phyloP scores from a whole-genome alignment of 2,888 invertebrate genomes.

The Plagiodera versicolora region DNA sequence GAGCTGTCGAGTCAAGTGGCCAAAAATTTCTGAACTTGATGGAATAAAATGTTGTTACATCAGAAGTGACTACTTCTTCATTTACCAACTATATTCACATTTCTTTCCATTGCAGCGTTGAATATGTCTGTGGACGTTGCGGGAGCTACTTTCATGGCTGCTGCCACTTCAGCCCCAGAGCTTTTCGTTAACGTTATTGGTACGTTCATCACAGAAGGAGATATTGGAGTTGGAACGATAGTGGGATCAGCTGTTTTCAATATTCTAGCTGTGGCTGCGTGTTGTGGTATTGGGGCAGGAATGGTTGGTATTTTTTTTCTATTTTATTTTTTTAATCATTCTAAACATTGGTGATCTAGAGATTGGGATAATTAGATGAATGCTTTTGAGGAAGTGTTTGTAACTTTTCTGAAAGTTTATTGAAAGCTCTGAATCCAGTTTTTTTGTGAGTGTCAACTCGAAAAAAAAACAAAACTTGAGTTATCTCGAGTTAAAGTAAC shows the following conservation, averaged over 20 bases:
- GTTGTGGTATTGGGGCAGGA: slow-evolving; percentile 69
- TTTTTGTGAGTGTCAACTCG: too few species aligned
- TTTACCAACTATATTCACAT: neutral
- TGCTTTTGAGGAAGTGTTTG: too few species aligned
- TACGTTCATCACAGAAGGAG: slow-evolving; percentile 77
- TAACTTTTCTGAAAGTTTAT: too few species aligned
- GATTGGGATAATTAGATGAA: too few species aligned
- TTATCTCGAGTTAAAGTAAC: too few species aligned
- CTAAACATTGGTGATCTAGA: too few species aligned
- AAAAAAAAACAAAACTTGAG: too few species aligned
- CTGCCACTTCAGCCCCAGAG: slow-evolving; percentile 86
- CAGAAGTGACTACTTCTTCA: neutral
- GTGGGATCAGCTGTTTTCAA: slow-evolving; percentile 82
- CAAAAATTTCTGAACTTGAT: too few species aligned
- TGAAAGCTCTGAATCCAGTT: too few species aligned
- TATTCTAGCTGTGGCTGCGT: slow-evolving; percentile 75
- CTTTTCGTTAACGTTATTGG: slow-evolving; percentile 85
- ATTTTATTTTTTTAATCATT: neutral
- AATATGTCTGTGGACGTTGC: slow-evolving; percentile 78
- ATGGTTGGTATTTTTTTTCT: slow-evolving; percentile 53
- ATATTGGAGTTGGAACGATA: slow-evolving; percentile 77
- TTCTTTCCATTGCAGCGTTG: slow-evolving; percentile 56
- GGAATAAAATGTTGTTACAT: too few species aligned
- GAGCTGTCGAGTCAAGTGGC: too few species aligned
- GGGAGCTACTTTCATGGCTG: slow-evolving; percentile 91